Evolutionary conservation across 2,113 vertebrate genomes (phyloP).

Genomic region (Pteruthius melanotis): DNA sequence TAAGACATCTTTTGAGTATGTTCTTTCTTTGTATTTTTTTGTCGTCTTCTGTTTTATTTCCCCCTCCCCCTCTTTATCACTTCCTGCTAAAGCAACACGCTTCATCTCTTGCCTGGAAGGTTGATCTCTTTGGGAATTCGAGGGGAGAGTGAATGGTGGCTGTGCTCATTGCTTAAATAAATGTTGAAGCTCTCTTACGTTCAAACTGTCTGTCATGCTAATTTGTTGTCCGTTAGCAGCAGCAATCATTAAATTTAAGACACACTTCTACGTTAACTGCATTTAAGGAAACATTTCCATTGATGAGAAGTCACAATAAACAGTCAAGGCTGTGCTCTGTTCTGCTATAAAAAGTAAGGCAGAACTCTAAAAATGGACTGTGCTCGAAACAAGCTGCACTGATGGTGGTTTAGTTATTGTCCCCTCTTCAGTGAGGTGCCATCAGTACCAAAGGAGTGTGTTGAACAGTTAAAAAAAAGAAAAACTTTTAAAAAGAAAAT

Average conservation of each 20-base stretch:
- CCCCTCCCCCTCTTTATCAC: constrained; percentile 38
- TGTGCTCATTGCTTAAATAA: constrained; percentile 72
- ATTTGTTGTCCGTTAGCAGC: constrained; percentile 60
- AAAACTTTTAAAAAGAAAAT: constrained; percentile 62
- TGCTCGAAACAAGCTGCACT: neutral
- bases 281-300: neutral
- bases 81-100: constrained; percentile 65
- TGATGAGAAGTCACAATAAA: neutral
- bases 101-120: constrained; percentile 63
- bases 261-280: neutral
- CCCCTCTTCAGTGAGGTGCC: constrained; percentile 64
- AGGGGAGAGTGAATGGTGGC: constrained; percentile 48
- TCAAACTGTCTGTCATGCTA: constrained; percentile 72
- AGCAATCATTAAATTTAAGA: constrained; percentile 30
- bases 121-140: constrained; percentile 24
- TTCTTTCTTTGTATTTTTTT: constrained; percentile 62
- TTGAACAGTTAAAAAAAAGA: neutral
- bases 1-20: constrained; percentile 5
- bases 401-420: constrained; percentile 13
- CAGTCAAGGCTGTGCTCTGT: neutral
- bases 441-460: neutral
- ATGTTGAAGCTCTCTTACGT: constrained; percentile 67
- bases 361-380: neutral
- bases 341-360: constrained; percentile 16
- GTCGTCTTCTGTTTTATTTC: constrained; percentile 42